phyloP scores from a whole-genome alignment of 1,140 invertebrate genomes.

The Pristionchus pacificus region DNA sequence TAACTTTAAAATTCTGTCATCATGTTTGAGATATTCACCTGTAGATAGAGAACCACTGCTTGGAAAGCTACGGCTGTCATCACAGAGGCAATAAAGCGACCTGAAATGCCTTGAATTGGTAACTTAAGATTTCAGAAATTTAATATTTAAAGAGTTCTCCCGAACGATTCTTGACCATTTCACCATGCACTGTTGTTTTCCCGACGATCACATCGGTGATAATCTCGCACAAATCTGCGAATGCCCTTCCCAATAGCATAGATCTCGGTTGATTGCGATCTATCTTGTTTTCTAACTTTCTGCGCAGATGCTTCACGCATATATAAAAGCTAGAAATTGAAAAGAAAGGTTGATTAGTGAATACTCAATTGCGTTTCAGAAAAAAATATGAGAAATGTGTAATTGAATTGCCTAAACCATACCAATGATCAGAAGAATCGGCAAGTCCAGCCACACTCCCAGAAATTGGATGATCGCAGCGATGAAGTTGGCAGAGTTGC shows the following conservation, averaged over 20 bases:
- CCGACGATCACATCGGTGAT: neutral
- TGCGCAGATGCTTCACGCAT: neutral
- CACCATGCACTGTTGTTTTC: neutral
- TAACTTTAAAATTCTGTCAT: neutral
- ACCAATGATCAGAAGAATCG: conserved; percentile 26
- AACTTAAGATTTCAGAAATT: too few species aligned
- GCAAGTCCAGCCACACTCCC: conserved; percentile 20
- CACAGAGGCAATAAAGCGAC: conserved; percentile 28
- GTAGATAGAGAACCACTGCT: conserved; percentile 36
- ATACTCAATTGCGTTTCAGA: too few species aligned
- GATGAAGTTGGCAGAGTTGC: conserved; percentile 27
- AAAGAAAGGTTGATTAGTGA: too few species aligned
- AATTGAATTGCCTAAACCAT: too few species aligned
- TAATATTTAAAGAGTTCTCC: neutral
- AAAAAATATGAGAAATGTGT: neutral
- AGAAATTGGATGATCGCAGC: conserved; percentile 24
- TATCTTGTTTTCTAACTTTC: too few species aligned
- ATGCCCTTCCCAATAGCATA: neutral
- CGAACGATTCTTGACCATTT: neutral
- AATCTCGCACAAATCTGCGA: neutral
- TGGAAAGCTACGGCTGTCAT: conserved; percentile 33
- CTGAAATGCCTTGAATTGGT: too few species aligned
- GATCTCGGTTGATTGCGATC: too few species aligned
- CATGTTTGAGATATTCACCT: conserved; percentile 23
- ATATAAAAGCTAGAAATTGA: neutral